Base-by-base conservation (phyloP, 2,113 vertebrate genomes). In the Strigops habroptila region DNA sequence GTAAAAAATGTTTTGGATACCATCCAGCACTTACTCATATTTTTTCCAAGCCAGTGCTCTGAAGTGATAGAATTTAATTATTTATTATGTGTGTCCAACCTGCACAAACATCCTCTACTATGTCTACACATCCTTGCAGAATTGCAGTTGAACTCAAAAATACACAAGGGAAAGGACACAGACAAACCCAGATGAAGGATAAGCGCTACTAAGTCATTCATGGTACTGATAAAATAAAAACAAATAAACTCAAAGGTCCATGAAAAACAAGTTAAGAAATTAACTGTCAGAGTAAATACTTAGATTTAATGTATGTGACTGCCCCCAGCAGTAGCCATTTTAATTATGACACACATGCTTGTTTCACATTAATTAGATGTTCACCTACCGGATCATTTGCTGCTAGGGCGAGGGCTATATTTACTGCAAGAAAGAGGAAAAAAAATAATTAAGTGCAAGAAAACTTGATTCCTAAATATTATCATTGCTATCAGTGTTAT, bases 381-480 rank as follows among this genome's bases (percentile, higher is more conserved):
- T 92, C 22, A 98, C 98, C 96, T 98, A 99, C 99, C 97, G 95
- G 96, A 94, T 99, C 98, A 82, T 98, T 99, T 48, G 98, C 98
- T 97, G 98, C 97, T 35, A 99, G 84, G 86, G 98, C 99, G 3
- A 99, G 98, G 79, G 99, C 99, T 96, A 99, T 84, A 96, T 99
- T 99, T 70, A 99, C 99, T 99, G 98, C 71, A 98, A 98, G 91
- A 95, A 96, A 97, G 57, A 95, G 24, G 13, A 48, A 80, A n/a
- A 33, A 62, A 93, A 79, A 35, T 1, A 92, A 92, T 87, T 89
- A 93, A 82, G 37, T 90, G 37, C 68, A 94, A 82, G 68, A 95
- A 92, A 96, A 87, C 17, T 23, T 70, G 62, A 71, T 48, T 83
- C 18, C 52, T 76, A 82, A 91, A 88, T 81, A 92, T 14, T 75